Conservation (phyloP, 1,140 invertebrate genomes). For the Hyles vespertilio region DNA sequence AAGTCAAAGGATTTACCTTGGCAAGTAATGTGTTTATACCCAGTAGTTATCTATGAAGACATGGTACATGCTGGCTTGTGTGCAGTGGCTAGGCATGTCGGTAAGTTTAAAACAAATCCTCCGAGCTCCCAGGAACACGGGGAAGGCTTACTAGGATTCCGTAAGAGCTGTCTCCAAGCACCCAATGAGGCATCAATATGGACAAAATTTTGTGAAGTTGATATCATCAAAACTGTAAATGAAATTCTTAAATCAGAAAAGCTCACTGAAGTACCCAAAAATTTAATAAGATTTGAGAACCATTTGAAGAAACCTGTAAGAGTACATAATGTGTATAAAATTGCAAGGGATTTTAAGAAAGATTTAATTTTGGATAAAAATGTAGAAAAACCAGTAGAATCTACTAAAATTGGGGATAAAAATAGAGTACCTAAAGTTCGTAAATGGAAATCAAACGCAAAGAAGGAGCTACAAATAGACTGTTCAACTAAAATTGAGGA, state of each 20-base stretch:
- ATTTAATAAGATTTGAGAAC: conserved; percentile 86
- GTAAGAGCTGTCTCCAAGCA: conserved; percentile 85
- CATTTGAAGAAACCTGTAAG: conserved; percentile 90
- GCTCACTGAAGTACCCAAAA: conserved; percentile 45
- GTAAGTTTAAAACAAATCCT: conserved; percentile 58
- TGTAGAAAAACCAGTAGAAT: conserved; percentile 24
- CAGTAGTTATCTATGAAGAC: conserved; percentile 76
- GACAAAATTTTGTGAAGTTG: conserved; percentile 95
- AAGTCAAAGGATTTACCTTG: conserved; percentile 37
- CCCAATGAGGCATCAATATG: conserved; percentile 91
- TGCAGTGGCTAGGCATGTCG: conserved; percentile 81
- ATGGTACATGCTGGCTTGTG: conserved; percentile 83
- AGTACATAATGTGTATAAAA: conserved; percentile 92
- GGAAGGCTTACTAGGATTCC: conserved; percentile 83
- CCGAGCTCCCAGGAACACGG: conserved; percentile 51
- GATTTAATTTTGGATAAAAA: conserved; percentile 33
- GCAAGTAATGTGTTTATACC: conserved; percentile 76
- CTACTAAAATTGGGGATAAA: conserved; percentile 15
- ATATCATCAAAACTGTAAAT: conserved; percentile 79
- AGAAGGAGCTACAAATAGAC: conserved; percentile 47
- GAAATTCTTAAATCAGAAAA: conserved; percentile 27
- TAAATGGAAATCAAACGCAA: conserved; percentile 68
- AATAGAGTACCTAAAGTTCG: conserved; percentile 54
- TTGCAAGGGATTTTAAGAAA: conserved; percentile 78
- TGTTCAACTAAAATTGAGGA: conserved; percentile 71